Percentiles rank a stretch among this genome's conserved stretches.
Evolutionary conservation across 1,140 invertebrate genomes (phyloP).

Genomic region (Drosophila subpulchrella): DNA sequence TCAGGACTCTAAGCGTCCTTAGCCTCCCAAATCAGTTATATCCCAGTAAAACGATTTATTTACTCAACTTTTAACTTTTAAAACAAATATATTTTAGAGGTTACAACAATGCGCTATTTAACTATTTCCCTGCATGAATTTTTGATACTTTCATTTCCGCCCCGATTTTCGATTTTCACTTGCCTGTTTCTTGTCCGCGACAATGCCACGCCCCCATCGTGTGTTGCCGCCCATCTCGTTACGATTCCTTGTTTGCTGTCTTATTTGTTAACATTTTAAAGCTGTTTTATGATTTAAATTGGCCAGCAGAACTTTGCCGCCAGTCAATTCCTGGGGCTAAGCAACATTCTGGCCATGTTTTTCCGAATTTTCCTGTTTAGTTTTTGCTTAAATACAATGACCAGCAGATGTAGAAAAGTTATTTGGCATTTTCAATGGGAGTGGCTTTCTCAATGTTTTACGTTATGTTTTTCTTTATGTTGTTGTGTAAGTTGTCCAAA

Average conservation of each 20-base stretch:
- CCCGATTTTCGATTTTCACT: conserved; percentile 1
- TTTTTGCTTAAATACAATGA: conserved; percentile 67
- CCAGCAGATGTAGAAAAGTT: conserved; percentile 46
- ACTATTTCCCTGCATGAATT: conserved; percentile 9
- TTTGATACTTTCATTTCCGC: conserved; percentile 33
- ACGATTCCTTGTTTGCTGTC: conserved; percentile 17
- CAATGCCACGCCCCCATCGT: conserved; percentile 16
- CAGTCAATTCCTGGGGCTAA: conserved; percentile 20
- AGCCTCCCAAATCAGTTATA: too few relatives aligned
- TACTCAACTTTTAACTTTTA: too few relatives aligned
- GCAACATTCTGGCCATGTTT: conserved; percentile 26
- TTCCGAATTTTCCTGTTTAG: conserved; percentile 23
- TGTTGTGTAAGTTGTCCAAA: too few relatives aligned
- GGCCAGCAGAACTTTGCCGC: conserved; percentile 23
- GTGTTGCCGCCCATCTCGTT: conserved; percentile 32
- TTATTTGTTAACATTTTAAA: conserved; percentile 4
- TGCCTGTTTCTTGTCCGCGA: conserved; percentile 12
- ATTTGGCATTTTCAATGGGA: conserved; percentile 24
- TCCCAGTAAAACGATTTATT: too few relatives aligned
- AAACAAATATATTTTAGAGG: too few relatives aligned
- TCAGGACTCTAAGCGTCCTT: too few relatives aligned
- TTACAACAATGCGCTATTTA: too few relatives aligned
- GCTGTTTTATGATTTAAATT: conserved; percentile 11
- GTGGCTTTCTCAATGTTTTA: too few relatives aligned
- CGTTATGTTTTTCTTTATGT: too few relatives aligned